Base-by-base conservation (phyloP, 2,113 vertebrate species). In the Lichenostomus cassidix region DNA sequence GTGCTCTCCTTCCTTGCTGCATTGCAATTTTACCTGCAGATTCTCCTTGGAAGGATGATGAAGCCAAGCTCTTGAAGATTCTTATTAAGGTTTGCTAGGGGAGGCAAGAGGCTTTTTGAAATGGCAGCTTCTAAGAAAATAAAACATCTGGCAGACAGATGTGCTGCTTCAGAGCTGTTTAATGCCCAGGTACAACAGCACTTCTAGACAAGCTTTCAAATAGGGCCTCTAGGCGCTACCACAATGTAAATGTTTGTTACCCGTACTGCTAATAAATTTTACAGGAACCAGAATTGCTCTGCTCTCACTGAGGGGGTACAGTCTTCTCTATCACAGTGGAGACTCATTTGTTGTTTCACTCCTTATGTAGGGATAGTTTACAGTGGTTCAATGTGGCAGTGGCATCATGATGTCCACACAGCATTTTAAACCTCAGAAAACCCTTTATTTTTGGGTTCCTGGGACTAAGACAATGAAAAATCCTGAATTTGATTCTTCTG, bases 101-200 rank as follows among this genome's bases (percentile, higher is more conserved):
- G 62, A 83, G 73, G 62, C 53, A 44, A 69, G 74, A 79, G 74
- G n/a, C n/a, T 81, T 92, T 90, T 83, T 49, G 10, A 87, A 82
- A 64, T 68, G 21, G 71, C 23, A 76, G 46, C 28, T 93, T 93
- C 62, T 87, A 64, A 71, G 53, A 25, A 52, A 15, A 52, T 65
- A 90, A 65, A 53, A 56, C 95, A 96, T 96, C 93, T 96, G 95
- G 90, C 74, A 55, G 77, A 12, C 95, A 95, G 92, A 92, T 94
- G 95, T 92, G 62, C 65, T 25, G 49, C 83, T 79, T 39, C 74
- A 42, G 86, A 87, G 89, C 58, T 84, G 80, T 92, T 93, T 73
- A 89, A 83, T 95, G 90, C 94, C 83, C 94, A 95, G 90, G 90
- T 96, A 95, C 86, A 94, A 87, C 5, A 88, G 90, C 68, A 62